Evolutionary conservation across 2,113 vertebrate genomes (phyloP).

Genomic region (Mystacornis crossleyi): DNA sequence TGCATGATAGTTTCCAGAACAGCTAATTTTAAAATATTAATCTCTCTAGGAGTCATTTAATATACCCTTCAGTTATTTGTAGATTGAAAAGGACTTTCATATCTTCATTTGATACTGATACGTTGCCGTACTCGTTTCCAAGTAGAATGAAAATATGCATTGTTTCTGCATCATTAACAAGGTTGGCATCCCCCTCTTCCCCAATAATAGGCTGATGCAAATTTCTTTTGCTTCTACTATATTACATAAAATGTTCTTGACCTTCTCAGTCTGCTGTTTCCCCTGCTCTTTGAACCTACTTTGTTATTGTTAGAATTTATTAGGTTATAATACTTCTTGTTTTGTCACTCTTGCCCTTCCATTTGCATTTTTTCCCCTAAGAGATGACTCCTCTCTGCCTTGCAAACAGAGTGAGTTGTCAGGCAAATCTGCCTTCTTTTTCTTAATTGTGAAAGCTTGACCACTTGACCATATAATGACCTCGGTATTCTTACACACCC

Average conservation of each 20-base stretch:
- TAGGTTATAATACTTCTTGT: neutral
- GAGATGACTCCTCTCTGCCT: neutral
- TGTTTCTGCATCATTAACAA: neutral
- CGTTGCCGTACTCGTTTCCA: neutral
- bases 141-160: neutral
- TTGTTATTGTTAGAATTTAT: neutral
- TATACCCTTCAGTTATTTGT: neutral
- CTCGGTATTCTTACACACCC: neutral
- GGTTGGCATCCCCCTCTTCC: neutral
- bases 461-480: neutral
- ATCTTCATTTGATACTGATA: neutral
- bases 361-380: neutral
- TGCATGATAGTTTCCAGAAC: neutral
- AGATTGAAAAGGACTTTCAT: neutral
- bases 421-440: neutral
- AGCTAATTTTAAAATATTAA: neutral
- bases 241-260: neutral
- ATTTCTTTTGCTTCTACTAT: neutral
- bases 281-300: neutral
- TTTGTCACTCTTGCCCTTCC: neutral
- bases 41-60: neutral
- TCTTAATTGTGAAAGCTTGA: constrained; percentile 1
- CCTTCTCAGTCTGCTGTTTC: neutral
- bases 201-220: neutral
- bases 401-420: neutral